These are phyloP conservation scores for Colaptes auratus DNA, from an alignment of 2,113 vertebrate genomes.

Conservation along the genomic window DNA sequence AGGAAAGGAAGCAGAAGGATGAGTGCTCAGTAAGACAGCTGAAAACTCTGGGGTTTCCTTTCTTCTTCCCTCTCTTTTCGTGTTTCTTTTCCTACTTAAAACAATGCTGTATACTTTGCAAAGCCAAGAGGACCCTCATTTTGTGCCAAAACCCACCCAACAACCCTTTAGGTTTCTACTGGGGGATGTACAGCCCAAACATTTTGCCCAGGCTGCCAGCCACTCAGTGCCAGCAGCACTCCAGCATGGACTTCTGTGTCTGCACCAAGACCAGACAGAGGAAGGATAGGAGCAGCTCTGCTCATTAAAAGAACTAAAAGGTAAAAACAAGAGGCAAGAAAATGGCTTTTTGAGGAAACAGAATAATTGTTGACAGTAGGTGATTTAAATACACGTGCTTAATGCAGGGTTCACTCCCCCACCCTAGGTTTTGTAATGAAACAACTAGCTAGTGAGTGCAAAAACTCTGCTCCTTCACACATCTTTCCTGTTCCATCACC, in stretches of 20 bases:
- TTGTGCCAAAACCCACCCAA: not conserved
- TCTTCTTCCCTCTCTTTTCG: not conserved
- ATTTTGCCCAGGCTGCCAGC: conserved; percentile 3
- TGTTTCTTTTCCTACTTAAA: not conserved
- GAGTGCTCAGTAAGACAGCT: conserved; percentile 10
- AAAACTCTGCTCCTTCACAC: not conserved
- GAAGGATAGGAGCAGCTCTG: not conserved
- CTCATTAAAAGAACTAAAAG: not conserved
- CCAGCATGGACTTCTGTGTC: not conserved
- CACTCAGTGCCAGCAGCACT: not conserved
- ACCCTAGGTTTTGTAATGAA: not conserved
- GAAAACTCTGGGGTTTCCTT: not conserved
- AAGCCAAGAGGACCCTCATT: not conserved
- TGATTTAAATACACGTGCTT: not conserved
- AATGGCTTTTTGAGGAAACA: not conserved
- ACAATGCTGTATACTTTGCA: not conserved
- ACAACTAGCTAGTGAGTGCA: not conserved
- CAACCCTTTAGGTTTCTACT: not conserved
- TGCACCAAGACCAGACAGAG: not conserved
- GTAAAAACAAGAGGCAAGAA: not conserved
- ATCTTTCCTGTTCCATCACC: not conserved
- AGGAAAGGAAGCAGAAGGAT: conserved; percentile 62
- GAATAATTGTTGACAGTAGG: not conserved
- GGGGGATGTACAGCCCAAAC: not conserved
- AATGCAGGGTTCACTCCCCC: not conserved